Conservation (phyloP, 2,113 vertebrate genomes). For the Monopterus albus region DNA sequence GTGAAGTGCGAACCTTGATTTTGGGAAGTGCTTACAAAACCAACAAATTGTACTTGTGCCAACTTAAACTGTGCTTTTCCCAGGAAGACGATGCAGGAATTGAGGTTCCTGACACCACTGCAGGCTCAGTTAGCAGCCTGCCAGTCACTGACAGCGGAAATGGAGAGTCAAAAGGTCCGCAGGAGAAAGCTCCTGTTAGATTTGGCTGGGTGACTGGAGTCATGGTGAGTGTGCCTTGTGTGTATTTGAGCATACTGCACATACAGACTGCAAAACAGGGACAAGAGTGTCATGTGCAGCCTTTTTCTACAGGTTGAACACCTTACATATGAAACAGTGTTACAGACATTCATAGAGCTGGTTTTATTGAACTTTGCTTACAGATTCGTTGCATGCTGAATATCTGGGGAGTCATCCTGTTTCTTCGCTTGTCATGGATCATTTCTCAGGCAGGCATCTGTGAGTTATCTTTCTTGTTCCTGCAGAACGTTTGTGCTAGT, state of each 20-base stretch:
- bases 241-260: not conserved
- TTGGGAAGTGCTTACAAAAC: too few relatives aligned
- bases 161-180: not conserved
- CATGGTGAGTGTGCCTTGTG: slow-evolving; percentile 59
- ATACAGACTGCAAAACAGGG: not conserved
- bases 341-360: not conserved
- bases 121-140: slow-evolving; percentile 24
- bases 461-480: slow-evolving; percentile 51
- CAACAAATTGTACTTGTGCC: too few relatives aligned
- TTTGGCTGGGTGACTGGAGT: slow-evolving; percentile 82
- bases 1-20: too few relatives aligned
- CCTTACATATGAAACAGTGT: too few relatives aligned
- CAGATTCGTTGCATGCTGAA: slow-evolving; percentile 84
- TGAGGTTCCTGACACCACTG: not conserved
- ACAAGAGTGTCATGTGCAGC: not conserved
- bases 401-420: slow-evolving; percentile 83
- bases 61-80: not conserved
- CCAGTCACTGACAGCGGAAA: slow-evolving; percentile 2
- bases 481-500: not conserved
- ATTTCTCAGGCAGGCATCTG: slow-evolving; percentile 80
- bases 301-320: too few relatives aligned
- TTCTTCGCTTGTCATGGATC: slow-evolving; percentile 81
- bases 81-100: slow-evolving; percentile 57
- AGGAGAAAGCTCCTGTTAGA: slow-evolving; percentile 45
- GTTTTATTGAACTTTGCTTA: not conserved